A percentile compares a stretch with the other conserved stretches of the same genome.
Conservation (phyloP, 2,797 vertebrate species). For the Cephalopachus bancanus region DNA sequence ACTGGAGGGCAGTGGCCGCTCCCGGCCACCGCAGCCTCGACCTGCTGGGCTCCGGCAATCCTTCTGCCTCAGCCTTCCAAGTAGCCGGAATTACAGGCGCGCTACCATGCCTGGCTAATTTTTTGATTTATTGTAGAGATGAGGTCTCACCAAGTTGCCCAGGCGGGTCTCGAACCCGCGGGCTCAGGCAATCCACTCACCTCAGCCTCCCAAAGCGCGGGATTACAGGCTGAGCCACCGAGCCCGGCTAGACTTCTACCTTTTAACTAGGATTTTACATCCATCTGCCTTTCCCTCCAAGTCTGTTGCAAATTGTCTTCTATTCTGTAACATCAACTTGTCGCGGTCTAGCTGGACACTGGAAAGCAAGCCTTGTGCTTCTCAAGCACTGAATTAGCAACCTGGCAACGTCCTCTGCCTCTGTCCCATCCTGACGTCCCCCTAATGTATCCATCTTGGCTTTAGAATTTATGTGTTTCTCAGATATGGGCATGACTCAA, state of each 20-base stretch:
- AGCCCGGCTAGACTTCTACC: background rate
- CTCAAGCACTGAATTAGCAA: background rate
- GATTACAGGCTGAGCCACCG: no score
- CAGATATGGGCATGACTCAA: conserved; percentile 32
- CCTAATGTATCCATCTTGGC: background rate
- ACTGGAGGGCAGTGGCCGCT: no score
- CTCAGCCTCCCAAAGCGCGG: no score
- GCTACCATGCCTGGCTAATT: no score
- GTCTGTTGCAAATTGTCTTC: background rate
- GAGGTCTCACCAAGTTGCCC: no score
- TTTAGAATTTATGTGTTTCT: conserved; percentile 10
- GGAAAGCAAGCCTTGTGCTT: background rate
- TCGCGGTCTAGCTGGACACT: background rate
- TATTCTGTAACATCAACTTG: background rate
- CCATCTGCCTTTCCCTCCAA: background rate
- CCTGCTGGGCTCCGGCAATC: no score
- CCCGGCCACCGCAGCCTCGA: no score
- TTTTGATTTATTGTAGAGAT: no score
- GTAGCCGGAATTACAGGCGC: no score
- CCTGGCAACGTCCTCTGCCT: background rate
- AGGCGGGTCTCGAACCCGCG: no score
- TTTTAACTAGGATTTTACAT: conserved; percentile 30
- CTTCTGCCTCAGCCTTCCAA: no score
- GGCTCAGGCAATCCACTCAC: no score
- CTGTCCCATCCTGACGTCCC: background rate